Evolutionary conservation across 2,797 vertebrate species (phyloP).

Genomic region (Peromyscus eremicus): DNA sequence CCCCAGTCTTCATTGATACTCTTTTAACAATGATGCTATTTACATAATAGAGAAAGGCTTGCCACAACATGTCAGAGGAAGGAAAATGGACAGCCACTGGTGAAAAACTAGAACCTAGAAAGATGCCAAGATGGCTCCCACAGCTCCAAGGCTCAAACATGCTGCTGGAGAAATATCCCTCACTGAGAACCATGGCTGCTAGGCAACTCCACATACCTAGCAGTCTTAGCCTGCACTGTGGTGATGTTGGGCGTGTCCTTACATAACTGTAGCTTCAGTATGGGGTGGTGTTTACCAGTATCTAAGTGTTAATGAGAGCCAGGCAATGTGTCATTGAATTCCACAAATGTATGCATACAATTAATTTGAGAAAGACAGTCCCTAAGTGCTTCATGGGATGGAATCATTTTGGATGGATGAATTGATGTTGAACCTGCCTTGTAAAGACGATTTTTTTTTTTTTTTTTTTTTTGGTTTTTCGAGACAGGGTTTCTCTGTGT

Average conservation of each 20-base stretch:
- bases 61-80: background rate
- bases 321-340: background rate
- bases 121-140: background rate
- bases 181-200: background rate
- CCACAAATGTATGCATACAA: background rate
- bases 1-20: background rate
- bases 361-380: constrained; percentile 4
- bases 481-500: no score
- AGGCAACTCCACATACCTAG: background rate
- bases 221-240: background rate
- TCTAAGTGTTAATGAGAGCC: background rate
- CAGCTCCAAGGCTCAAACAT: background rate
- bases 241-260: background rate
- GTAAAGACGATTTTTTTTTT: background rate
- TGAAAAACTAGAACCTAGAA: background rate
- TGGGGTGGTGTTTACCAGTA: background rate
- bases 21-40: background rate
- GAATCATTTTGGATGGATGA: background rate
- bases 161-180: background rate
- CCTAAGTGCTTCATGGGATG: background rate
- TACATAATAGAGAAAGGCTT: background rate
- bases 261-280: background rate
- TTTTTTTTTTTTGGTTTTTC: no score
- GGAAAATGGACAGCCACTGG: background rate
- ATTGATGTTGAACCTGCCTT: background rate